phyloP scores from a whole-genome alignment of 2,113 vertebrate genomes.

The Petromus typicus region DNA sequence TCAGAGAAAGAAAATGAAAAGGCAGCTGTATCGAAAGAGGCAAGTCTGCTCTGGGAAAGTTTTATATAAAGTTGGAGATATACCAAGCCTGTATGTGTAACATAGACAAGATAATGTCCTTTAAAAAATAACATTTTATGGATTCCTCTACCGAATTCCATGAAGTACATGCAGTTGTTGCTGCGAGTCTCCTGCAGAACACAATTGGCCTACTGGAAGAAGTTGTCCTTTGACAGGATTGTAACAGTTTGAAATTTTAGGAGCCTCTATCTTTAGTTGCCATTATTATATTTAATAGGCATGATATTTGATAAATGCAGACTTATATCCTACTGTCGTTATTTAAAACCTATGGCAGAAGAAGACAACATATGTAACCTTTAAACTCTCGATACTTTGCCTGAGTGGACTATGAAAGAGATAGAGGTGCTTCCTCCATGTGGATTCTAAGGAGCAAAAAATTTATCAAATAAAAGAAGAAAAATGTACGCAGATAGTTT shows the following conservation, averaged over 20 bases:
- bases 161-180: not conserved
- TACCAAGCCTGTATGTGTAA: slow-evolving; percentile 19
- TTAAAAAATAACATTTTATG: slow-evolving; percentile 56
- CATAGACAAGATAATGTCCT: slow-evolving; percentile 49
- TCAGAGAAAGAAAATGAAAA: slow-evolving; percentile 75
- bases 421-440: not conserved
- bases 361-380: slow-evolving; percentile 40
- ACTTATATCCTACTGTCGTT: slow-evolving; percentile 39
- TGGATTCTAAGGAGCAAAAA: slow-evolving; percentile 7
- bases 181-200: not conserved
- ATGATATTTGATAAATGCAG: not conserved
- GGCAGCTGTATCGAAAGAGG: slow-evolving; percentile 63
- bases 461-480: slow-evolving; percentile 26
- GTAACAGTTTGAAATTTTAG: slow-evolving; percentile 24
- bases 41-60: slow-evolving; percentile 39
- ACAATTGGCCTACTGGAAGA: not conserved
- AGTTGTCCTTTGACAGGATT: slow-evolving; percentile 33
- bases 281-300: slow-evolving; percentile 38
- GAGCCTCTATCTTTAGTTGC: not conserved
- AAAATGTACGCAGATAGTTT: not conserved
- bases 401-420: not conserved
- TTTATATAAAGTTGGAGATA: slow-evolving; percentile 63
- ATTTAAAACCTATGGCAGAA: slow-evolving; percentile 52
- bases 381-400: not conserved
- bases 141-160: slow-evolving; percentile 28